Percentiles rank a stretch among this genome's conserved stretches.
Conservation (phyloP, 53 echinoderm and acorn worm species). For the Zoroaster sp. region DNA sequence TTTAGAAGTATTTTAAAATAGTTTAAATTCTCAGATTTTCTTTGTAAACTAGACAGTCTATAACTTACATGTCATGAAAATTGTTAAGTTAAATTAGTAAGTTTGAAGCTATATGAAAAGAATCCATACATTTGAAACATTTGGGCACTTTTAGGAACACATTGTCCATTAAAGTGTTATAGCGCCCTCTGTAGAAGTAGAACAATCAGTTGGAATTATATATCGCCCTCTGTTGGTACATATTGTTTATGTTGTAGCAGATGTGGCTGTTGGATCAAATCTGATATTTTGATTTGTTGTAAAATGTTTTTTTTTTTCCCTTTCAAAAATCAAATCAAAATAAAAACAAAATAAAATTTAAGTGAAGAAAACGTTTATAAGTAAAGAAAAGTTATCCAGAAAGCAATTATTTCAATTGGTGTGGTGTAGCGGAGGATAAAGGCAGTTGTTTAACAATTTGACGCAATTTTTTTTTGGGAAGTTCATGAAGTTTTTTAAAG, state of each 20-base stretch:
- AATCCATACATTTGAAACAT: too few relatives aligned
- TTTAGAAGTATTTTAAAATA: too few relatives aligned
- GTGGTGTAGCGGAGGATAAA: background rate
- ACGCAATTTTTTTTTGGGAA: background rate
- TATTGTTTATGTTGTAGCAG: background rate
- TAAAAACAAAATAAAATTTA: background rate
- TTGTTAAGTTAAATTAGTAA: too few relatives aligned
- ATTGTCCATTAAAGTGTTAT: background rate
- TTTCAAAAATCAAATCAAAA: background rate
- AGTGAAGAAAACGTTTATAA: background rate
- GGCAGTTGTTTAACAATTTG: background rate
- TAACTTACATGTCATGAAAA: too few relatives aligned
- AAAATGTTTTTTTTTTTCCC: background rate
- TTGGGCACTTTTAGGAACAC: too few relatives aligned
- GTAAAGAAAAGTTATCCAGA: background rate
- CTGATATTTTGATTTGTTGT: background rate
- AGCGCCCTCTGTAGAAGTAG: background rate
- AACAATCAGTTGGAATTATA: background rate
- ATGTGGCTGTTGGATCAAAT: background rate
- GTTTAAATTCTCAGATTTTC: too few relatives aligned
- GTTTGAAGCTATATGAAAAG: too few relatives aligned
- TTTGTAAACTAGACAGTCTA: too few relatives aligned
- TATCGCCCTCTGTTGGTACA: constrained; percentile 5
- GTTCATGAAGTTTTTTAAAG: background rate
- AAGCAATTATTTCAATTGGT: background rate